Evolutionary conservation across 2,113 vertebrate species (phyloP).

Genomic region (Melanotaenia duboulayi): DNA sequence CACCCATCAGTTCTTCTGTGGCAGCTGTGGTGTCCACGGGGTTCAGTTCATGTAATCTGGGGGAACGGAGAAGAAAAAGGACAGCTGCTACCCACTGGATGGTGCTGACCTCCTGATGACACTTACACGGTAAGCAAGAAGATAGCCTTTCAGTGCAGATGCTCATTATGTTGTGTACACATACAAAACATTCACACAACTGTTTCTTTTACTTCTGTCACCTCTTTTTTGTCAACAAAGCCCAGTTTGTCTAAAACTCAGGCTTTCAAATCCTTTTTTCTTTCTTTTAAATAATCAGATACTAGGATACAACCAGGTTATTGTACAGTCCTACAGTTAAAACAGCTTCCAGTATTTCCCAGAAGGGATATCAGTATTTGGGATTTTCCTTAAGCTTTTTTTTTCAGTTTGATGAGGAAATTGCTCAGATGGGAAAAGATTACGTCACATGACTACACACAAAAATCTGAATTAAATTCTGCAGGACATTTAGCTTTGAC

Average conservation of each 20-base stretch:
- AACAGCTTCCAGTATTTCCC: too few species aligned
- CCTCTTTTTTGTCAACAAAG: not conserved
- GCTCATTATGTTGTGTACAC: conserved; percentile 44
- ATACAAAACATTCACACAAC: not conserved
- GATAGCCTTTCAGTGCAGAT: conserved; percentile 64
- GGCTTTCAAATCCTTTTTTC: too few species aligned
- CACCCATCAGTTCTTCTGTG: conserved; percentile 39
- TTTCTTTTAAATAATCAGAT: not conserved
- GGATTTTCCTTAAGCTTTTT: too few species aligned
- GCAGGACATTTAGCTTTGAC: too few species aligned
- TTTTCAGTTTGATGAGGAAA: too few species aligned
- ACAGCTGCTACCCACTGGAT: conserved; percentile 68
- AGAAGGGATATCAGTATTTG: too few species aligned
- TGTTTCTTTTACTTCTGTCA: not conserved
- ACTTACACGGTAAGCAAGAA: conserved; percentile 23
- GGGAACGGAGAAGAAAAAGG: conserved; percentile 44
- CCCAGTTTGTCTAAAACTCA: not conserved
- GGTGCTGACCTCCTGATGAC: conserved; percentile 53
- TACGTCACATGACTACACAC: too few species aligned
- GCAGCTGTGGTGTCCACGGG: conserved; percentile 20
- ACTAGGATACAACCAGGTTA: too few species aligned
- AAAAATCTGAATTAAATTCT: too few species aligned
- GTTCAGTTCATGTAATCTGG: conserved; percentile 55
- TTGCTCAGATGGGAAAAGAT: too few species aligned
- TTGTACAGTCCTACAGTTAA: too few species aligned